Evolutionary conservation across 2,797 vertebrate species (phyloP), one percentile per base, ranked within the genome.

Genomic region (Myotis myotis): DNA sequence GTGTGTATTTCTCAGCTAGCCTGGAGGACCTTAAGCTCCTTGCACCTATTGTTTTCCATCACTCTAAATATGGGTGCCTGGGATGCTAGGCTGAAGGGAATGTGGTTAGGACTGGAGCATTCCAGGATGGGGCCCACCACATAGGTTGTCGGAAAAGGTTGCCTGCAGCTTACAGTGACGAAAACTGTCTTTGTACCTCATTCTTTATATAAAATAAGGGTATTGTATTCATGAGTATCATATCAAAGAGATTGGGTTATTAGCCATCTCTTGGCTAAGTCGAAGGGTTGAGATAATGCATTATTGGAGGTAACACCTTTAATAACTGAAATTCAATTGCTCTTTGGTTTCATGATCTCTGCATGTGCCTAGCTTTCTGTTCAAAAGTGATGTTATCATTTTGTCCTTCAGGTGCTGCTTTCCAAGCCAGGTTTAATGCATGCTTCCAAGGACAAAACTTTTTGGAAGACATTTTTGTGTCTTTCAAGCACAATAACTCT

Each of bases 271-370:
- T 90, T 79, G 55, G 20, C 25, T 57, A 95, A 78, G n/a, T 89
- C 22, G 47, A 92, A 89, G 20, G 12, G 11, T 70, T 94, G 79
- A 81, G 74, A 94, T 87, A 12, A 72, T 87, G 10, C 36, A 64
- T 87, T 78, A 78, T 76, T 80, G 6, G 74, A 49, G 9, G 33
- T 91, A 80, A 22, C 1, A 33, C 44, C 84, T 87, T 95, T 72
- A 95, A 78, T 84, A 88, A 68, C 11, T 89, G 28, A 66, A 93
- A 86, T 85, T 92, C 64, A 93, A 64, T 94, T 95, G 81, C 25
- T 30, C 16, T 86, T 78, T 93, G 33, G 23, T 78, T 95, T 92
- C 75, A 79, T 88, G 47, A 78, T 93, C 15, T 94, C 78, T 82
- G 41, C 16, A 62, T 70, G 15, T 64, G 7, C 36, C 44, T 93